These are phyloP conservation scores for Herminia tarsipennalis DNA, from an alignment of 2,888 invertebrate species.

Conservation along the genomic window DNA sequence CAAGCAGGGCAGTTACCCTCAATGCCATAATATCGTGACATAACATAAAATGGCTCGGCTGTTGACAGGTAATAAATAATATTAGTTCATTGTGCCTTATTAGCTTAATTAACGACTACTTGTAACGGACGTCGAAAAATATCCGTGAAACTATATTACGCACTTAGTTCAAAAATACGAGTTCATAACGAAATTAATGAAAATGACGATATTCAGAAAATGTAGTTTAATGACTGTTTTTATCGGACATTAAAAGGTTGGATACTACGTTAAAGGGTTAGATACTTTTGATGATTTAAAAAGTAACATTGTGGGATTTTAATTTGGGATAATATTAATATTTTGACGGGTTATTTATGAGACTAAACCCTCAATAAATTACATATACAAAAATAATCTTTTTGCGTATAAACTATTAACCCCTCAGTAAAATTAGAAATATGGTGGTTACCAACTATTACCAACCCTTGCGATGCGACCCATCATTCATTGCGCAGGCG, in stretches of 20 bases:
- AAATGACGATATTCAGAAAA: too few species aligned
- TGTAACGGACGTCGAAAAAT: slow-evolving; percentile 27
- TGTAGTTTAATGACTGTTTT: too few species aligned
- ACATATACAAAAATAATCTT: slow-evolving; percentile 26
- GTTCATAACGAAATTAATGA: too few species aligned
- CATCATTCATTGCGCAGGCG: slow-evolving; percentile 54
- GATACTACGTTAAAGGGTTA: too few species aligned
- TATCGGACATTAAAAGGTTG: too few species aligned
- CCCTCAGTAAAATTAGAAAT: slow-evolving; percentile 25
- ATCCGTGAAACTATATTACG: slow-evolving; percentile 11
- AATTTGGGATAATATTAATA: too few species aligned
- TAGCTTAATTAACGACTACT: slow-evolving; percentile 38
- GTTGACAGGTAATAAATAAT: slow-evolving; percentile 45
- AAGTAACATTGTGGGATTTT: too few species aligned
- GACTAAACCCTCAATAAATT: too few species aligned
- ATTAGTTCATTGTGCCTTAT: slow-evolving; percentile 42
- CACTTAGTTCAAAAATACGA: too few species aligned
- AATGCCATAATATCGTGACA: slow-evolving; percentile 22
- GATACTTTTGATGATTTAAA: too few species aligned
- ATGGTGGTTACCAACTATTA: slow-evolving; percentile 26
- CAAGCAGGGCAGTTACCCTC: slow-evolving; percentile 10
- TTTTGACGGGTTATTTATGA: too few species aligned
- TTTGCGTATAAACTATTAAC: slow-evolving; percentile 19
- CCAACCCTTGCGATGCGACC: slow-evolving; percentile 42
- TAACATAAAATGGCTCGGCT: slow-evolving; percentile 24